Evolutionary conservation across 1,140 invertebrate species (phyloP), one percentile per base, ranked within the genome.

Genomic region (Drosophila simulans): DNA sequence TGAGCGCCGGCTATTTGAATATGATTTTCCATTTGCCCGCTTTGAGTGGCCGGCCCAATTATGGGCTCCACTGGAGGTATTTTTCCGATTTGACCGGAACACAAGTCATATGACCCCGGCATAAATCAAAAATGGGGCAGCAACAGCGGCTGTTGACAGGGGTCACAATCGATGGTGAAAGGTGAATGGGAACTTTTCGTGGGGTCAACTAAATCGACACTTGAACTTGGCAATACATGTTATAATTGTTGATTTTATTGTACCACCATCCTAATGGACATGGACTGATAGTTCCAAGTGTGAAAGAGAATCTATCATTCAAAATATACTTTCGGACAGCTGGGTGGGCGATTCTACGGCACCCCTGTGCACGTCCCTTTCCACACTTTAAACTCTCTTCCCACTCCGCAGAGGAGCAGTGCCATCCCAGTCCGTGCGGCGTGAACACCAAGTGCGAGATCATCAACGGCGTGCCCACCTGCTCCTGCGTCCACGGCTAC

Each of bases 351-450:
- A 27, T 5, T 27, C 27, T 27, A 27, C 7, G 27, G 5, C 27
- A 27, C 27, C 5, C 1, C 27, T 27, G 20, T 22, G 20, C 3
- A 3, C 27, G 27, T 27, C 27, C 5, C 0, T 7, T 7, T 27
- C 27, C 27, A 27, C 0, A 8, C 7, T 8, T 2, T 31, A 31
- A 31, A 8, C 27, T 8, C 7, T 3, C 8, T 10, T 8, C 2
- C 31, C 31, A 31, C 7, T 31, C 31, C 11, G 0, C 71, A 96
- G 95, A 96, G 92, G 96, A 96, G 81, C 94, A 95, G 15, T 97
- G 96, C 80, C 95, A 96, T 81, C 96, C 96, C 2, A 96, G 94
- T 57, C 96, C 96, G 0, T 97, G 96, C 62, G 97, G 97, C 31
- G 69, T 91, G 25, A 97, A 97, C 89, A 97, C 96, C 1, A 95